Evolutionary conservation across 2,888 invertebrate species (phyloP).

Genomic region (Drosophila mulleri): DNA sequence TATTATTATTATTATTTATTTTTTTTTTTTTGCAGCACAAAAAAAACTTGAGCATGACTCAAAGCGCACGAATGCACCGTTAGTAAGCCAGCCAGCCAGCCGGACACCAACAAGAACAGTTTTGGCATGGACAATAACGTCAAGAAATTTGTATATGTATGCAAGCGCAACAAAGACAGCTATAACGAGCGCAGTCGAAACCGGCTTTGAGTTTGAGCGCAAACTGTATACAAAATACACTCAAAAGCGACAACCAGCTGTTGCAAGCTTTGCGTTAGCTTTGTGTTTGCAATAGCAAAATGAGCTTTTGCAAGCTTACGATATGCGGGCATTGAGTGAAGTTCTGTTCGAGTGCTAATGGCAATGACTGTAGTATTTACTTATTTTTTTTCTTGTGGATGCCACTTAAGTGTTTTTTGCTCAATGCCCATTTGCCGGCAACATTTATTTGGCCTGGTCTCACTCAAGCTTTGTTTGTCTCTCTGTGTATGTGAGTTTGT

Average conservation of each 20-base stretch:
- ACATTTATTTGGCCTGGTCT: conserved; percentile 17
- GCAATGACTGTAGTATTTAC: too few relatives aligned
- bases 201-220: conserved; percentile 50
- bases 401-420: conserved; percentile 14
- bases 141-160: conserved; percentile 44
- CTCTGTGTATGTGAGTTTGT: conserved; percentile 11
- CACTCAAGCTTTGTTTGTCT: conserved; percentile 13
- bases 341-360: conserved; percentile 13
- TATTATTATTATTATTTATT: neutral
- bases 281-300: conserved; percentile 37
- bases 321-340: conserved; percentile 41
- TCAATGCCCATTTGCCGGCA: conserved; percentile 66
- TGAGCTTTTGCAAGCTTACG: conserved; percentile 46
- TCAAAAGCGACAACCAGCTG: conserved; percentile 40
- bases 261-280: conserved; percentile 52
- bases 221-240: conserved; percentile 8
- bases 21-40: conserved; percentile 18
- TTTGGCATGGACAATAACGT: conserved; percentile 42
- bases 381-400: neutral
- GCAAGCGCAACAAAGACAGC: conserved; percentile 27
- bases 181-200: conserved; percentile 22
- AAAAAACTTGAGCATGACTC: conserved; percentile 45
- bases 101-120: conserved; percentile 14
- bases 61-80: conserved; percentile 67
- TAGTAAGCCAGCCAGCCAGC: conserved; percentile 34